Base-by-base conservation (phyloP, 2,113 vertebrate genomes). In the Taxidea taxus region DNA sequence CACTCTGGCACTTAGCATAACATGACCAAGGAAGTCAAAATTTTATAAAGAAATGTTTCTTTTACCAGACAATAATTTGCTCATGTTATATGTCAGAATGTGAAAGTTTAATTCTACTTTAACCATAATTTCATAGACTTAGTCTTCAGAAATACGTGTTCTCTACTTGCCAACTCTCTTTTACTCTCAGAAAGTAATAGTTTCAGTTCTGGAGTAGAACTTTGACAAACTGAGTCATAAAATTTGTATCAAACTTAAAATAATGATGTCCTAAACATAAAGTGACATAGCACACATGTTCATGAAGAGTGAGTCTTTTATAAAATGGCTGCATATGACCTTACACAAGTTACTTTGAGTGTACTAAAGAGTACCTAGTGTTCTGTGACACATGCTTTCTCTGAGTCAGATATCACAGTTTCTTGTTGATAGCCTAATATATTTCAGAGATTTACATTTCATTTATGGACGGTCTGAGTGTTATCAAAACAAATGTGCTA, bases 201-300 rank as follows among this genome's bases (percentile, higher is more conserved):
- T 94, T 95, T 97, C 42, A 89, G 18, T 82, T 68, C 95, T 95
- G 1, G 16, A 60, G 49, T 95, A 70, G 72, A 60, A 66, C 27
- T 64, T 83, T 97, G 95, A 93, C 66, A 94, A 97, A 97, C 82
- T 90, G 90, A 95, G 56, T 98, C 84, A 90, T 97, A 92, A 98
- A 93, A 97, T 93, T 93, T 96, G 16, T 94, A 80, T 95, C 91
- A 78, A 51, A 90, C 47, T 92, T 12, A 2, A 56, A 95, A 87
- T 93, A 96, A 96, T 92, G 37, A 68, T 92, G 18, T 94, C 97
- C 10, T 94, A 98, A 98, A 97, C 0, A 12, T 44, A 4, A 97
- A 97, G 54, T 86, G 25, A 21, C 27, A 82, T 0, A 70, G 14
- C 14, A n/a, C 0, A 7, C 16, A 23, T 78, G 21, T 74, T 31